Base-by-base conservation (phyloP, 1,140 invertebrate genomes). In the Papilio machaon region DNA sequence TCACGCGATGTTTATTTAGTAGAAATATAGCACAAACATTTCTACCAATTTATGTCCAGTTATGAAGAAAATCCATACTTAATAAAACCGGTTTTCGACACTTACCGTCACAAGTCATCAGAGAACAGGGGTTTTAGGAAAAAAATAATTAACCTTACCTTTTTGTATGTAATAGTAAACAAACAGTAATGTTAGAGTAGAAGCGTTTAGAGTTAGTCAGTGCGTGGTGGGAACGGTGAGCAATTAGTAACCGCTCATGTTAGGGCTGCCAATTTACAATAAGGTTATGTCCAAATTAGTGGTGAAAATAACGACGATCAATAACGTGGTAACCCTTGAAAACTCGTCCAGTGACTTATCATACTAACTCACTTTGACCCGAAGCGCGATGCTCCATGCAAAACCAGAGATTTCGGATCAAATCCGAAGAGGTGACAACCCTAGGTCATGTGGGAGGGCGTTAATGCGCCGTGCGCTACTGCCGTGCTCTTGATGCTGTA, bases 391-490 rank as follows among this genome's bases (percentile, higher is more conserved):
- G 15, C 49, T 17, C 4, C 6, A n/a, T 58, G 54, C n/a, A 58
- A 58, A 58, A 2, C n/a, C n/a, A 6, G 54, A 58, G 54, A 64
- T 2, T n/a, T 64, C n/a, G 60, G 60, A 19, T 7, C 13, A 17
- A 19, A 19, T 11, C 60, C 60, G 60, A 8, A n/a, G 15, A 46
- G 23, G n/a, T 52, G 46, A 46, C 74, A 76, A 35, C 74, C 74
- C n/a, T 46, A 74, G 47, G 47, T 54, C 15, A 52, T 54, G 76
- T 78, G n/a, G 54, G 76, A 78, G 76, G 76, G 52, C 76, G 76
- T 60, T 78, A 78, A 78, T 78, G 76, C 54, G 76, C 74, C 74
- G 47, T 47, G 74, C 74, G 49, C 74, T 78, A 49, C 49, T 77
- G 17, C 64, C 64, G 30, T 60, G 76, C 49, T 60, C 52, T 54